These are phyloP conservation scores for Watsonalla cultraria DNA, from an alignment of 2,888 invertebrate species.

Conservation along the genomic window DNA sequence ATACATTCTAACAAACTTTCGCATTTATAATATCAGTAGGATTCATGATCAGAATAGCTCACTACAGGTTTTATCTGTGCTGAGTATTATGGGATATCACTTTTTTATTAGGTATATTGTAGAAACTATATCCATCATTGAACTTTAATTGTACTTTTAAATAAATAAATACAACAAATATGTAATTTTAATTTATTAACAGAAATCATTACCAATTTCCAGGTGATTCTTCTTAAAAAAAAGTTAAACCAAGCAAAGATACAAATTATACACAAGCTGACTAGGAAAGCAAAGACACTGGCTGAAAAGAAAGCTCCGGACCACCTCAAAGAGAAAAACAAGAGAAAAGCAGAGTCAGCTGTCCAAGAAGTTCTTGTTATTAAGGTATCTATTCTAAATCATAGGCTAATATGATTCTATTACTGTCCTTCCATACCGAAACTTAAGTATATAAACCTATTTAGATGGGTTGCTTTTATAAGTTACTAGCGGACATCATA, in stretches of 20 bases:
- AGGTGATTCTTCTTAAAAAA: constrained; percentile 65
- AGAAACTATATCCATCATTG: no score
- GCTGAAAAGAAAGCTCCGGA: constrained; percentile 58
- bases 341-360: constrained; percentile 61
- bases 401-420: neutral
- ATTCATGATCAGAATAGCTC: no score
- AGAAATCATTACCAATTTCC: constrained; percentile 22
- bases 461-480: no score
- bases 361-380: constrained; percentile 65
- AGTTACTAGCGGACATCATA: no score
- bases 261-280: constrained; percentile 66
- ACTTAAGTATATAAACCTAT: no score
- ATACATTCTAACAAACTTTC: no score
- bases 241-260: constrained; percentile 64
- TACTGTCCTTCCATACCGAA: no score
- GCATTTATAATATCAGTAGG: no score
- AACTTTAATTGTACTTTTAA: no score
- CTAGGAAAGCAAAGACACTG: constrained; percentile 64
- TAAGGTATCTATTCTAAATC: constrained; percentile 42
- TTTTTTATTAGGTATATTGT: no score
- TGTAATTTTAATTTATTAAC: neutral
- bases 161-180: constrained; percentile 1
- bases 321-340: constrained; percentile 51
- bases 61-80: no score
- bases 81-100: no score